phyloP scores from a whole-genome alignment of 2,113 vertebrate genomes.

The Oxygymnocypris stewartii region DNA sequence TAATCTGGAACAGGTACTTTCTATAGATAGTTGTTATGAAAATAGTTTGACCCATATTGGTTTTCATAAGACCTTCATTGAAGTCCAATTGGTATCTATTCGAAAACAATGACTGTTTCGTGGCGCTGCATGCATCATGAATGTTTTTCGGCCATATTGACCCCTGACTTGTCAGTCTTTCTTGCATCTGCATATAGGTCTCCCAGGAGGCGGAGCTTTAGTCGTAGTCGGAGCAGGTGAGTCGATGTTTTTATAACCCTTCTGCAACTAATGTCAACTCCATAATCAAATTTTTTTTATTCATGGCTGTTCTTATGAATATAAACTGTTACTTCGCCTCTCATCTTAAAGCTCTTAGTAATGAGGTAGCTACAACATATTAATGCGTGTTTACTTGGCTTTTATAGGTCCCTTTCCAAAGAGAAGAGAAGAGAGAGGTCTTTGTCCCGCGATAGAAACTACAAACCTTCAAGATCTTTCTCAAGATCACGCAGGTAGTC shows the following conservation, averaged over 20 bases:
- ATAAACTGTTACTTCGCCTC: neutral
- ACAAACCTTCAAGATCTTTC: conserved; percentile 91
- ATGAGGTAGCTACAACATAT: neutral
- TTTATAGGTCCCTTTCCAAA: conserved; percentile 89
- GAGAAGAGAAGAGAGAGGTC: conserved; percentile 93
- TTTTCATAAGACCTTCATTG: neutral
- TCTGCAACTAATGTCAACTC: neutral
- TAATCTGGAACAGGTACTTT: neutral
- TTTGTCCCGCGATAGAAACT: conserved; percentile 90
- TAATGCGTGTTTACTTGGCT: neutral
- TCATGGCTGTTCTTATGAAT: neutral
- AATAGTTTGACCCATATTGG: neutral
- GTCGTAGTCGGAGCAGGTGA: conserved; percentile 95
- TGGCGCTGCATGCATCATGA: neutral
- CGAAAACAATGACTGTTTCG: neutral
- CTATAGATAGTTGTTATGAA: neutral
- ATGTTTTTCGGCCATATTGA: conserved; percentile 14
- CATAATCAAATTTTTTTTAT: neutral
- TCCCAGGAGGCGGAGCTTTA: conserved; percentile 91
- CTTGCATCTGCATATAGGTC: conserved; percentile 79
- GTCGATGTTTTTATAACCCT: neutral
- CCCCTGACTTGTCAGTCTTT: conserved; percentile 43
- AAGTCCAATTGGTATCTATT: neutral
- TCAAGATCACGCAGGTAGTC: conserved; percentile 92
- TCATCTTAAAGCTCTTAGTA: neutral